These are phyloP conservation scores for Hylaea fasciaria DNA, from an alignment of 2,888 invertebrate species.

Conservation along the genomic window DNA sequence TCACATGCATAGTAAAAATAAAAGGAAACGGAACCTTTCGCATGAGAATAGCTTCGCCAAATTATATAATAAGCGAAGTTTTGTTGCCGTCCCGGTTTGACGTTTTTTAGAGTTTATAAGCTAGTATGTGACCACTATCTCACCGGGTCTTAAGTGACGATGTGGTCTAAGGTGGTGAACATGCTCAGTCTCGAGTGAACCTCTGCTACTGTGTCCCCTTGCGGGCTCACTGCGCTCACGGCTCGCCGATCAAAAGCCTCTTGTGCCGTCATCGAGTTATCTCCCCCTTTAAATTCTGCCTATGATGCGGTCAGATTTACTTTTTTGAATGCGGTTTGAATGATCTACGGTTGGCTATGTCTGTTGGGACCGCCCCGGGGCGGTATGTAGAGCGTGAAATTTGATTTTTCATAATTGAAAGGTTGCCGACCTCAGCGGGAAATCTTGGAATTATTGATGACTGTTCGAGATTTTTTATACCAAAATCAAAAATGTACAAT, in stretches of 20 bases:
- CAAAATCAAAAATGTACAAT: too few relatives aligned
- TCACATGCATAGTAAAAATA: too few relatives aligned
- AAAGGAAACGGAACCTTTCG: too few relatives aligned
- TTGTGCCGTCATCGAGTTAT: constrained; percentile 47
- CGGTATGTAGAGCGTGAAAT: constrained; percentile 25
- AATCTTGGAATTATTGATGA: constrained; percentile 5
- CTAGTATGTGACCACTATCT: too few relatives aligned
- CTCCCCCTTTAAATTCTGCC: constrained; percentile 50
- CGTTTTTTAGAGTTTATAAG: too few relatives aligned
- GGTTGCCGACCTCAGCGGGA: constrained; percentile 11
- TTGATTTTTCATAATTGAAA: constrained; percentile 29
- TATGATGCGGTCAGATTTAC: constrained; percentile 33
- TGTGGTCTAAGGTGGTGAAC: too few relatives aligned
- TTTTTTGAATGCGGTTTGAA: constrained; percentile 33
- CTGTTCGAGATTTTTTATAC: background rate
- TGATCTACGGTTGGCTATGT: constrained; percentile 25
- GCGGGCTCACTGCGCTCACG: constrained; percentile 46
- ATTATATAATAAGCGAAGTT: too few relatives aligned
- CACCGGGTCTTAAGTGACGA: too few relatives aligned
- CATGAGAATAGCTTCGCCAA: too few relatives aligned
- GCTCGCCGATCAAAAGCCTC: constrained; percentile 65
- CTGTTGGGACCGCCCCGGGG: background rate
- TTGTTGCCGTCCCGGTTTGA: too few relatives aligned
- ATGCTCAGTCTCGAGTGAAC: too few relatives aligned
- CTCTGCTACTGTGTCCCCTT: constrained; percentile 8